These are phyloP conservation scores for Polypedilum vanderplanki DNA, from an alignment of 1,140 invertebrate genomes.

Conservation along the genomic window DNA sequence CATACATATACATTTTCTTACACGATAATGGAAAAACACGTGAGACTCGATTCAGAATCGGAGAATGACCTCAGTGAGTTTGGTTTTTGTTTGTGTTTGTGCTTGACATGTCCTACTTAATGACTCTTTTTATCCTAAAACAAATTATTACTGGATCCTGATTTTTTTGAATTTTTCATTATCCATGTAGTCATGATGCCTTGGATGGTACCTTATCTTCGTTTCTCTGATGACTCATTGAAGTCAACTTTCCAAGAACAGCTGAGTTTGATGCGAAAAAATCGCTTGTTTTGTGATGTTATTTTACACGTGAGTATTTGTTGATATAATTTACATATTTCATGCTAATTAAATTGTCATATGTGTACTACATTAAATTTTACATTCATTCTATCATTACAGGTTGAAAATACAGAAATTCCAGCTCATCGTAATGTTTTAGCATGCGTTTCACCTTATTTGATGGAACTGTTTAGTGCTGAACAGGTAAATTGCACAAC, in stretches of 20 bases:
- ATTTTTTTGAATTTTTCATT: neutral
- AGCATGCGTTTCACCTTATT: constrained; percentile 65
- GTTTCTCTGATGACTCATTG: constrained; percentile 30
- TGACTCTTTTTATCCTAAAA: neutral
- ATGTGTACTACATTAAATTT: constrained; percentile 29
- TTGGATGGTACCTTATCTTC: constrained; percentile 29
- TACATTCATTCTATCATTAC: constrained; percentile 31
- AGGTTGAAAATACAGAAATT: constrained; percentile 64
- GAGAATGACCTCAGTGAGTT: constrained; percentile 8
- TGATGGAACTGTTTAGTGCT: constrained; percentile 67
- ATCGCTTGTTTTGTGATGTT: constrained; percentile 71
- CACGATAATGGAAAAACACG: neutral
- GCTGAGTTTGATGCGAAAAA: constrained; percentile 67
- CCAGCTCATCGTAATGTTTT: constrained; percentile 69
- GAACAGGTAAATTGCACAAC: constrained; percentile 42
- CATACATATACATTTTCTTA: too few species aligned
- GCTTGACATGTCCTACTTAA: neutral
- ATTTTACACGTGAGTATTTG: constrained; percentile 59
- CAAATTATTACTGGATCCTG: too few species aligned
- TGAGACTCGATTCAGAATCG: neutral
- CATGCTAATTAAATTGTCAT: constrained; percentile 35
- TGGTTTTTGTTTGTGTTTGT: neutral
- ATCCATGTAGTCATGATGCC: neutral
- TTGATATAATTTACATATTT: constrained; percentile 40
- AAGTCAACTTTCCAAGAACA: constrained; percentile 45